These are phyloP conservation scores for Athalia circularis DNA, from an alignment of 2,888 invertebrate species.

Conservation along the genomic window DNA sequence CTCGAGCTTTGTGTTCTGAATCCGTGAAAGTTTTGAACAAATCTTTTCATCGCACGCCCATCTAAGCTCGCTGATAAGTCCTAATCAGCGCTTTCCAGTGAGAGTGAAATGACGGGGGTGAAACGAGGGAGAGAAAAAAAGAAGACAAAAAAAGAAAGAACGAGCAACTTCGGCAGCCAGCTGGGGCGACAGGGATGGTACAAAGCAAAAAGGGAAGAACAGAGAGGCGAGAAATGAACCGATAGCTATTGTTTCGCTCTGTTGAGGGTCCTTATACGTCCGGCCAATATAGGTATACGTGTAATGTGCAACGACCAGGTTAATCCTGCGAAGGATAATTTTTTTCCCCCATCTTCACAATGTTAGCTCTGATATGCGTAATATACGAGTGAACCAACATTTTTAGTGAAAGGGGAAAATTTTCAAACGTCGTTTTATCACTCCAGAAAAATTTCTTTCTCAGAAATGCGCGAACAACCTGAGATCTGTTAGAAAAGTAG, in stretches of 20 bases:
- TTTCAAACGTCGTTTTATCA: no score
- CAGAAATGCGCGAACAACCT: no score
- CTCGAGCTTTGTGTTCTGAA: no score
- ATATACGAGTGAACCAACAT: no score
- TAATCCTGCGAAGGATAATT: slow-evolving; percentile 30
- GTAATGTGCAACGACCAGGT: slow-evolving; percentile 16
- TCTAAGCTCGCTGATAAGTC: background rate
- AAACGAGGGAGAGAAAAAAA: background rate
- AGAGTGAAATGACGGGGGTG: background rate
- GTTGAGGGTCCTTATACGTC: slow-evolving; percentile 27
- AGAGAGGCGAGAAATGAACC: background rate
- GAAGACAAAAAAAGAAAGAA: background rate
- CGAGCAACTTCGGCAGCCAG: background rate
- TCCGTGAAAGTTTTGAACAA: no score
- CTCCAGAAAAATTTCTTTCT: no score
- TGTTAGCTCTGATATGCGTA: no score
- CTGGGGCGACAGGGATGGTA: background rate
- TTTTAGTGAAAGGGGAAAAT: no score
- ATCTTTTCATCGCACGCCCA: background rate
- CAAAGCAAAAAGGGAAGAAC: background rate
- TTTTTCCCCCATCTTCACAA: background rate
- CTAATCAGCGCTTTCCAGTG: background rate
- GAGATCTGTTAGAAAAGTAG: no score
- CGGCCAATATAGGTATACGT: slow-evolving; percentile 30
- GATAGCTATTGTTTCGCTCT: slow-evolving; percentile 26